Conservation (phyloP, 2,888 invertebrate genomes). For the Teleogryllus oceanicus region DNA sequence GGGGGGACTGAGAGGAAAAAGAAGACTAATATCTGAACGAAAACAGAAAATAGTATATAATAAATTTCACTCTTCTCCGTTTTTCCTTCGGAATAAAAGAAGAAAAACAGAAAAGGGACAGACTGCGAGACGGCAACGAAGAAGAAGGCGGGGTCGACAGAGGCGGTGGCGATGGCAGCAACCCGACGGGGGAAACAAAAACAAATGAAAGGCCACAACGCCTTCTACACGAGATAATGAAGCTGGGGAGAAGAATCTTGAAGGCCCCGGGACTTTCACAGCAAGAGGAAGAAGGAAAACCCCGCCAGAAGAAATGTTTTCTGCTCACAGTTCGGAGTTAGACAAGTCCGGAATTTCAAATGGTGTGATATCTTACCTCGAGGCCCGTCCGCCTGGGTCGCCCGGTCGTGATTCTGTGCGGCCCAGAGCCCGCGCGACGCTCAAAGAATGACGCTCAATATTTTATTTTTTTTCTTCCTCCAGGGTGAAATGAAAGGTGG, state of each 20-base stretch:
- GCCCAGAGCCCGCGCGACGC: not conserved
- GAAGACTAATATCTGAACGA: not conserved
- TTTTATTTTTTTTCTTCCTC: not conserved
- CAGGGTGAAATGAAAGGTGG: not conserved
- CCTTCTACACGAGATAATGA: constrained; percentile 11
- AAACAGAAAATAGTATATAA: not conserved
- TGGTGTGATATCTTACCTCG: constrained; percentile 18
- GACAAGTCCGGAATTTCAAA: constrained; percentile 11
- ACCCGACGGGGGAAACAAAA: not conserved
- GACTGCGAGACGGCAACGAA: not conserved
- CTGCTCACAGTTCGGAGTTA: constrained; percentile 18
- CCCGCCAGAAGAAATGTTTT: not conserved
- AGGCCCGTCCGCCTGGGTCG: not conserved
- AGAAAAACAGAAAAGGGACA: not conserved
- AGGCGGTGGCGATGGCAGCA: not conserved
- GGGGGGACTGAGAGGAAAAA: not conserved
- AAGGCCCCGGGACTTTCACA: not conserved
- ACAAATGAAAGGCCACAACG: not conserved
- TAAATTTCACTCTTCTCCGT: not conserved
- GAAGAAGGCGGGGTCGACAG: not conserved
- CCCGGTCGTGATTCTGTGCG: not conserved
- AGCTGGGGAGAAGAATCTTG: constrained; percentile 3
- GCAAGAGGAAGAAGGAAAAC: constrained; percentile 1
- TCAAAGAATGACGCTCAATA: constrained; percentile 3
- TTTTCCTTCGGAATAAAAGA: not conserved